A percentile compares a stretch with the other conserved stretches of the same genome.
Conservation (phyloP, 1,140 invertebrate species). For the Procambarus clarkii region DNA sequence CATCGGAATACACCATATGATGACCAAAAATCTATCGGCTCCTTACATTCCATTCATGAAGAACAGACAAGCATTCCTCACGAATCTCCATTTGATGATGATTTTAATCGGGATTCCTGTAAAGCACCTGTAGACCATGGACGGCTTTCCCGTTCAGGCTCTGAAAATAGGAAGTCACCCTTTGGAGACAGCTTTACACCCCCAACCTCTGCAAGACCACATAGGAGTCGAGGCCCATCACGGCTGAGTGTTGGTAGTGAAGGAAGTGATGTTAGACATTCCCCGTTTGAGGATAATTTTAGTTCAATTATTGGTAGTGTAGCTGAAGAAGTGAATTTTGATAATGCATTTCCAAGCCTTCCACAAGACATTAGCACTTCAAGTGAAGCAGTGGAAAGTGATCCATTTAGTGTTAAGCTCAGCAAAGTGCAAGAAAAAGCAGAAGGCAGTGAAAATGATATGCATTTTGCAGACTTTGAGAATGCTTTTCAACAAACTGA, state of each 20-base stretch:
- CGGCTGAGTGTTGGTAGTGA: constrained; percentile 65
- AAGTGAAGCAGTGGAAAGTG: constrained; percentile 50
- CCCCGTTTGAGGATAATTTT: constrained; percentile 72
- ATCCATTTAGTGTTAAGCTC: constrained; percentile 54
- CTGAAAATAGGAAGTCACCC: constrained; percentile 65
- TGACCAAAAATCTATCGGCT: constrained; percentile 69
- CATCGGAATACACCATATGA: constrained; percentile 69
- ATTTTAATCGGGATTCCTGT: constrained; percentile 46
- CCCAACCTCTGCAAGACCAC: constrained; percentile 48
- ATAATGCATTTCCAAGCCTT: constrained; percentile 68
- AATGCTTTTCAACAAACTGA: constrained; percentile 66
- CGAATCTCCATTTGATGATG: constrained; percentile 64
- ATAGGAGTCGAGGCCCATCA: constrained; percentile 57
- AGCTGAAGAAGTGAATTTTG: constrained; percentile 69
- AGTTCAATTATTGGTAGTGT: constrained; percentile 69
- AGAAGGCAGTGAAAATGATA: constrained; percentile 5
- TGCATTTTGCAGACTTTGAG: constrained; percentile 69
- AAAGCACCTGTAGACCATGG: constrained; percentile 57
- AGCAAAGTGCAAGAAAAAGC: constrained; percentile 26
- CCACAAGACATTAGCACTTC: constrained; percentile 47
- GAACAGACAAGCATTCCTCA: constrained; percentile 53
- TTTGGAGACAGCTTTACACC: constrained; percentile 65
- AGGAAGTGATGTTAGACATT: constrained; percentile 70
- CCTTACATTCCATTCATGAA: constrained; percentile 69
- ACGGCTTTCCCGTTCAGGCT: constrained; percentile 48